Percentiles rank a stretch among this genome's conserved stretches.
Conservation (phyloP, 2,113 vertebrate species). For the Plecturocebus donacophilus region DNA sequence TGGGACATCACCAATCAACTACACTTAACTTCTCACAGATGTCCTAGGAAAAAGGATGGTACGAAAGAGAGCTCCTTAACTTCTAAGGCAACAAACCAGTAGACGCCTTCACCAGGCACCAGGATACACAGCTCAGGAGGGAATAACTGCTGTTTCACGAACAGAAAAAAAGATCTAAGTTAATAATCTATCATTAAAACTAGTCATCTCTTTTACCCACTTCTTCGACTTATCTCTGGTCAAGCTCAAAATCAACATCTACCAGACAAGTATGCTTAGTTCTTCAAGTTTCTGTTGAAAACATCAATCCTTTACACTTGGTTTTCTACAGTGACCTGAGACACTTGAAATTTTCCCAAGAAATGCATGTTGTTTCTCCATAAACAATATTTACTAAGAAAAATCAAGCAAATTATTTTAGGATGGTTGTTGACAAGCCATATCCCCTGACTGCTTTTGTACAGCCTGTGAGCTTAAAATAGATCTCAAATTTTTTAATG, state of each 20-base stretch:
- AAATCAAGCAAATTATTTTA: neutral
- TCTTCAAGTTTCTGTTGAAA: conserved; percentile 8
- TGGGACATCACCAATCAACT: neutral
- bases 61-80: neutral
- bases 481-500: conserved; percentile 11
- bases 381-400: neutral
- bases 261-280: neutral
- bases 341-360: neutral
- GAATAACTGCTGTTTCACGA: neutral
- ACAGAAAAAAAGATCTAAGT: neutral
- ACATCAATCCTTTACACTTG: neutral
- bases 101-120: neutral
- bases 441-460: neutral
- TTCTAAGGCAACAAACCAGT: neutral
- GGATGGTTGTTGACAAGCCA: neutral
- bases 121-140: neutral
- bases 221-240: neutral
- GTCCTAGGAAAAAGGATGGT: neutral
- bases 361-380: neutral
- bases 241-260: neutral
- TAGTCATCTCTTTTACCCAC: neutral
- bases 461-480: neutral
- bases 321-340: neutral
- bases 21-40: neutral
- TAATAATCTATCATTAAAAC: neutral